Conservation (phyloP, 2,888 invertebrate species). For the Orchestes rusci region DNA sequence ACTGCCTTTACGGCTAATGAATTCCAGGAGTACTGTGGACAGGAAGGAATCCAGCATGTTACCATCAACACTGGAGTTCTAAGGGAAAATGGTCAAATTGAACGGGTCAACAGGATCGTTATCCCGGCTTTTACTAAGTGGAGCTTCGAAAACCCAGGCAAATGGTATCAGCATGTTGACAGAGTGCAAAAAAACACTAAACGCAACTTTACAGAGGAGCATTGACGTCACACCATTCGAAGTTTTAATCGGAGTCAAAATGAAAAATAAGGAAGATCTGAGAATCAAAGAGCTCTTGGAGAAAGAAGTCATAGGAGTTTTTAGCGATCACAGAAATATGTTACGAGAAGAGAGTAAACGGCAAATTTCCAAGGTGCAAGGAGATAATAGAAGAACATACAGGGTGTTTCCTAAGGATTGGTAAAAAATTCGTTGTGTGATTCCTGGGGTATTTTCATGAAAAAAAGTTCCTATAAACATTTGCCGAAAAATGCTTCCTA, state of each 20-base stretch:
- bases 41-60: constrained; percentile 34
- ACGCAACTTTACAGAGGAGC: no score
- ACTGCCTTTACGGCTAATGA: constrained; percentile 36
- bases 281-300: constrained; percentile 32
- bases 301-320: constrained; percentile 12
- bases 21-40: constrained; percentile 36
- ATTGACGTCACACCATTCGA: no score
- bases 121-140: constrained; percentile 15
- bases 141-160: constrained; percentile 17
- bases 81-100: constrained; percentile 37
- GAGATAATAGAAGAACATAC: constrained; percentile 28
- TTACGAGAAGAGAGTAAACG: constrained; percentile 20
- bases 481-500: no score
- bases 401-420: no score
- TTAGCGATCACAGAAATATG: constrained; percentile 17
- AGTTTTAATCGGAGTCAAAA: no score
- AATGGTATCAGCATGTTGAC: no score
- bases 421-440: no score
- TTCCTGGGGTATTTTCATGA: no score
- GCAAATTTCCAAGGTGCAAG: constrained; percentile 19
- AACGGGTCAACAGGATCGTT: constrained; percentile 27
- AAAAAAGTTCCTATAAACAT: no score
- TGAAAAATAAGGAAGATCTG: no score
- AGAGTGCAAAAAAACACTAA: no score
- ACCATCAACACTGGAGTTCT: constrained; percentile 33